Percentiles rank a stretch among this genome's conserved stretches.
Evolutionary conservation across 2,888 invertebrate genomes (phyloP).

Genomic region (Criorhina ranunculi): DNA sequence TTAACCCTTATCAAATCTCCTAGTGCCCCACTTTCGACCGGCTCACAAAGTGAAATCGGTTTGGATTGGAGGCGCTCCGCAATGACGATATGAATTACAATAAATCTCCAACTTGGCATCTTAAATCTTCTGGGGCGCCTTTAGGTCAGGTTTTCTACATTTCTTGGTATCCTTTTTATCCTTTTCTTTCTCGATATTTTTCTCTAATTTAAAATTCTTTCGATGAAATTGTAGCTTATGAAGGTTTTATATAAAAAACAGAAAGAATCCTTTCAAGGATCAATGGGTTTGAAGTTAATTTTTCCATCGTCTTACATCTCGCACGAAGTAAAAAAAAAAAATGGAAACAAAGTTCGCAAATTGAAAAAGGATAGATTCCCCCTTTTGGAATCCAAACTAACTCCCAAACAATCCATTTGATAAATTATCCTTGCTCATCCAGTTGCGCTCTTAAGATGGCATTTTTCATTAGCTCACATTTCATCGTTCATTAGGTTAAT

Average conservation of each 20-base stretch:
- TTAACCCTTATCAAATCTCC: constrained; percentile 41
- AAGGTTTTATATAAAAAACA: constrained; percentile 3
- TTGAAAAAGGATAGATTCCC: constrained; percentile 23
- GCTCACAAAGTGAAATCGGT: not conserved
- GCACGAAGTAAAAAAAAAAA: not conserved
- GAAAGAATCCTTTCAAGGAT: not conserved
- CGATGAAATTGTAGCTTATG: constrained; percentile 30
- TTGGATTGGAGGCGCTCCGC: constrained; percentile 14
- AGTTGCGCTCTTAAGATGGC: constrained; percentile 17
- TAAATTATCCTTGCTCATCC: constrained; percentile 26
- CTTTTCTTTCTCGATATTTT: not conserved
- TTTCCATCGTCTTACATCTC: not conserved
- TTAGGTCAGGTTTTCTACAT: constrained; percentile 14
- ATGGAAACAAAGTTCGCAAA: not conserved
- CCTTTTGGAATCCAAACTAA: constrained; percentile 11
- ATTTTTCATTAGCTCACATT: constrained; percentile 52
- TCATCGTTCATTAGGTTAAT: constrained; percentile 59
- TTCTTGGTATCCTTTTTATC: constrained; percentile 14
- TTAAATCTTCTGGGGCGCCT: constrained; percentile 28
- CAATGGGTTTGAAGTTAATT: constrained; percentile 24
- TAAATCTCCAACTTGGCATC: constrained; percentile 43
- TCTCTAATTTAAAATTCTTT: constrained; percentile 33
- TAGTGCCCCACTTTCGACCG: not conserved
- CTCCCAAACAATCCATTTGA: constrained; percentile 26
- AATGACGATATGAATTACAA: constrained; percentile 40